These are phyloP conservation scores for Apteryx owenii DNA, from an alignment of 2,113 vertebrate genomes.

Conservation along the genomic window DNA sequence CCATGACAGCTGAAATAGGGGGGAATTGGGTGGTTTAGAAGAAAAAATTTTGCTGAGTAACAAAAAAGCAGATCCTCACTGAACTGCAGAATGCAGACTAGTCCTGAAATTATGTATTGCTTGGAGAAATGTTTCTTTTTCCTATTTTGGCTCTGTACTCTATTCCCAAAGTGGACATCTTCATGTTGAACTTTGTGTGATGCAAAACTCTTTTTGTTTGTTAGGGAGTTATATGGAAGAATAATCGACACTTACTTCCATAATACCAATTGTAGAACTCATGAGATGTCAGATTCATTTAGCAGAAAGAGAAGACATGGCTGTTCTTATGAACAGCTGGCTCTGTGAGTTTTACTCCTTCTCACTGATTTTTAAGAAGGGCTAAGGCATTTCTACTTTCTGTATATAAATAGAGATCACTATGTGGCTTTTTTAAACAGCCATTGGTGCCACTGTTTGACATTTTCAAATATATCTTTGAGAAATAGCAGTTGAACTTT, in stretches of 20 bases:
- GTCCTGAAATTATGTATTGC: background rate
- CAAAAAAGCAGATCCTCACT: background rate
- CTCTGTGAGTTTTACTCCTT: background rate
- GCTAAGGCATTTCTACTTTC: background rate
- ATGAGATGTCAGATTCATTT: background rate
- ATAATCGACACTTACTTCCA: background rate
- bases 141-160: background rate
- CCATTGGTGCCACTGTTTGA: background rate
- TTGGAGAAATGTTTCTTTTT: background rate
- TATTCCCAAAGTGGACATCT: background rate
- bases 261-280: background rate
- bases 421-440: background rate
- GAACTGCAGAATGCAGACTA: background rate
- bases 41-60: background rate
- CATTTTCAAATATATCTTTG: background rate
- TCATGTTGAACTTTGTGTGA: background rate
- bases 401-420: background rate
- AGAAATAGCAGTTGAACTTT: background rate
- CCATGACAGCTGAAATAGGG: background rate
- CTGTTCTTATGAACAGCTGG: background rate
- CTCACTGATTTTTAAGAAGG: background rate
- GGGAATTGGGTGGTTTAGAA: background rate
- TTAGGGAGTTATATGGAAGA: background rate
- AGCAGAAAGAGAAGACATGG: accelerated
- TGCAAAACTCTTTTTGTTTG: background rate